Evolutionary conservation across 2,797 vertebrate genomes (phyloP), one percentile per base, ranked within the genome.

Genomic region (Prunella strophiata): DNA sequence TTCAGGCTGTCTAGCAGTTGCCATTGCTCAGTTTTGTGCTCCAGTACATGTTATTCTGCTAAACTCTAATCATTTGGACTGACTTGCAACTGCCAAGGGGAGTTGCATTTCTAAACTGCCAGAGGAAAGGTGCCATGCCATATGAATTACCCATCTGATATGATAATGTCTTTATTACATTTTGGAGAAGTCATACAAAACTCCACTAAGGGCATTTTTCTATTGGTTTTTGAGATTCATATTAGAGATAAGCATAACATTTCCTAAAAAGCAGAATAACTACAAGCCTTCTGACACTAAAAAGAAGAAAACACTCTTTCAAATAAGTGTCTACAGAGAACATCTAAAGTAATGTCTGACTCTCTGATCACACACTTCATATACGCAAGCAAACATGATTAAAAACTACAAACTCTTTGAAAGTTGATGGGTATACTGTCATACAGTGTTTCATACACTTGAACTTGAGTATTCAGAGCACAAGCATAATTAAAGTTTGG

Each of bases 101-200:
- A 94, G 76, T 20, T 91, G 62, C 34, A 57, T 88, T 94, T 91
- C 79, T 88, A 67, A 92, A 79, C 55, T 90, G 82, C 85, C 92
- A 86, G 85, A 92, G 70, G 70, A 91, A 88, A 88, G 89, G 59
- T 92, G 89, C 85, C 89, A 93, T 76, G 62, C 66, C 48, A 55
- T 38, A 91, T 89, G 87, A 95, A 95, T 93, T 81, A 94, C 51
- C 79, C 58, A 89, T 93, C 82, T 91, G 73, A 89, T 96, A 96
- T 30, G 30, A 72, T 71, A 93, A 91, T 70, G 17, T 78, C 92
- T 90, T 62, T 76, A 66, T 95, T 84, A 72, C 32, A 45, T 82
- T 95, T 89, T 89, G n/a, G 58, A 88, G 58, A 76, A 48, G 47
- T 89, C 45, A 50, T 26, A 65, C 15, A 63, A 83, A 83, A 91